Evolutionary conservation across 2,797 vertebrate species (phyloP).

Genomic region (Myotis myotis): DNA sequence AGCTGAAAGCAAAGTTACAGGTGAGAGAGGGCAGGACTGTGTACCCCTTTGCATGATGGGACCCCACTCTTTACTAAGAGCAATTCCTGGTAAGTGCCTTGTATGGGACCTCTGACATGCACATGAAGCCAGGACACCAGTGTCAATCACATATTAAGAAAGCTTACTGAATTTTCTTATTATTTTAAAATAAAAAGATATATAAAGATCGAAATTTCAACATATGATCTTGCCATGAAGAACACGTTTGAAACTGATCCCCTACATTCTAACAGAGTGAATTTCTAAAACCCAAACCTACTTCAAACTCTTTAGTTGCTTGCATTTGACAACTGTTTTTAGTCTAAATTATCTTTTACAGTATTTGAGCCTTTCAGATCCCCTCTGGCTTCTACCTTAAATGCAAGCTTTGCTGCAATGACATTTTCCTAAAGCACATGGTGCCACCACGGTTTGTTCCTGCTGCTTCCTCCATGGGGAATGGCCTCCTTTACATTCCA

Average conservation of each 20-base stretch:
- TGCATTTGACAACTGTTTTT: background rate
- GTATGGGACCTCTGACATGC: accelerated
- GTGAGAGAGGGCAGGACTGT: accelerated
- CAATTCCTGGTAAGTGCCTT: background rate
- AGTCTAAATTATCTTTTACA: background rate
- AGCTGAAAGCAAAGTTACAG: background rate
- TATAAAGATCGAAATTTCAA: background rate
- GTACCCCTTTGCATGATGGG: accelerated
- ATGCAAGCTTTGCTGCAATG: background rate
- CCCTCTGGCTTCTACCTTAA: background rate
- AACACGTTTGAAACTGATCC: background rate
- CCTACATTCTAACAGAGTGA: background rate
- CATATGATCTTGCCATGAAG: background rate
- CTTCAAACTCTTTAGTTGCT: background rate
- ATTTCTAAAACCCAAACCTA: background rate
- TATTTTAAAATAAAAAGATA: background rate
- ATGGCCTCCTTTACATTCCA: background rate
- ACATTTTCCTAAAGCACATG: background rate
- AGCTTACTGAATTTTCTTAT: background rate
- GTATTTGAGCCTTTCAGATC: background rate
- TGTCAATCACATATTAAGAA: background rate
- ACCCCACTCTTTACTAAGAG: background rate
- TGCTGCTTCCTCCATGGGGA: background rate
- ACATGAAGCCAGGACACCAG: background rate
- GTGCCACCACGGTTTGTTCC: background rate